phyloP scores from a whole-genome alignment of 2,797 vertebrate genomes.

The Bradypus variegatus region DNA sequence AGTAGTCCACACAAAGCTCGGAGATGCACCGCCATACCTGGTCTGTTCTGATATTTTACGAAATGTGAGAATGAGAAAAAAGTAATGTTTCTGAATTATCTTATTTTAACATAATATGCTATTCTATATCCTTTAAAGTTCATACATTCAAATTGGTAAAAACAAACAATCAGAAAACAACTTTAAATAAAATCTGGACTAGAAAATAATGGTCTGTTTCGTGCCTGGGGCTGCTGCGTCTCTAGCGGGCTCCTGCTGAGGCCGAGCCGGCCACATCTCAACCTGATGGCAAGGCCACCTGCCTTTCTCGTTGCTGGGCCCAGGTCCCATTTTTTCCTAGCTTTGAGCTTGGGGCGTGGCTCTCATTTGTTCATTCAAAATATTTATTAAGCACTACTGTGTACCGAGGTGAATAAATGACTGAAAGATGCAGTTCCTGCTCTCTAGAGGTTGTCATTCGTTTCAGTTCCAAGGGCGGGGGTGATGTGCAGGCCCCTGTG shows the following conservation, averaged over 20 bases:
- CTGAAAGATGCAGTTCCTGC: background rate
- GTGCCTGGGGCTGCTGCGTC: background rate
- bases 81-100: background rate
- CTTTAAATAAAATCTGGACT: background rate
- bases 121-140: background rate
- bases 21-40: background rate
- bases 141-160: background rate
- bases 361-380: background rate
- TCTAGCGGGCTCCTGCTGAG: background rate
- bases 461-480: background rate
- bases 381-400: background rate
- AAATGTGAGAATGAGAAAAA: background rate
- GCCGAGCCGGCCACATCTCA: rapidly evolving
- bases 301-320: background rate
- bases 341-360: background rate
- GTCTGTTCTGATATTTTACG: background rate
- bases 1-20: background rate
- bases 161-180: background rate
- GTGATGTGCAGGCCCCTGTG: background rate
- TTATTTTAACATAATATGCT: background rate
- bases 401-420: background rate
- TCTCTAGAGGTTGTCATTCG: background rate
- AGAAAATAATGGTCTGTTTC: background rate
- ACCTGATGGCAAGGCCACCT: background rate
- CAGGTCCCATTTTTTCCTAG: background rate